Conservation (phyloP, 2,797 vertebrate genomes). For the Pipistrellus kuhlii region DNA sequence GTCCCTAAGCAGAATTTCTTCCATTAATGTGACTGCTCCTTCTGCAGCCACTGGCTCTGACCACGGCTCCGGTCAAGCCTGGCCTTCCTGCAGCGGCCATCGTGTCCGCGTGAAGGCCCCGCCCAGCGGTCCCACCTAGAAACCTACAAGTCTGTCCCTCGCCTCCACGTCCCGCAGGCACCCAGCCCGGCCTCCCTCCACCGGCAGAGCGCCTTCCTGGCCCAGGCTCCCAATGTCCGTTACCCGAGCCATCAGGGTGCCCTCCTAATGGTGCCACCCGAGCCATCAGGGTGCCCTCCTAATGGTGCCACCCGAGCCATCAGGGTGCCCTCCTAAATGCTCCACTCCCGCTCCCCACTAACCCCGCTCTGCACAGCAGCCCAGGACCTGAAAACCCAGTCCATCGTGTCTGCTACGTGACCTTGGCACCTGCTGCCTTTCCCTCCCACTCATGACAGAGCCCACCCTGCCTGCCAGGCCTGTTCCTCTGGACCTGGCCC, state of each 20-base stretch:
- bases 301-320: neutral
- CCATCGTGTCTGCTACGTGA: neutral
- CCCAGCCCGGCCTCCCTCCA: neutral
- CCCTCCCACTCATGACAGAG: neutral
- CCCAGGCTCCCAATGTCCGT: neutral
- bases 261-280: neutral
- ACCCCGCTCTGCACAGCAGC: neutral
- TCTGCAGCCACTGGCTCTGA: neutral
- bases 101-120: neutral
- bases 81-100: neutral
- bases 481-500: neutral
- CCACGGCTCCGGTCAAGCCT: neutral
- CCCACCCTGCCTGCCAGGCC: no score
- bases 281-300: neutral
- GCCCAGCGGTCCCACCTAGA: neutral
- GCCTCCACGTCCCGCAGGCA: neutral
- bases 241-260: neutral
- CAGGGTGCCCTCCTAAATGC: neutral
- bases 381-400: neutral
- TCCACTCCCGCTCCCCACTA: neutral
- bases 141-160: neutral
- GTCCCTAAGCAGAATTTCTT: neutral
- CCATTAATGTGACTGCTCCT: neutral
- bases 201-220: neutral
- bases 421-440: neutral